Conservation (phyloP, 2,797 vertebrate species). For the Platyrinchus mystaceus region DNA sequence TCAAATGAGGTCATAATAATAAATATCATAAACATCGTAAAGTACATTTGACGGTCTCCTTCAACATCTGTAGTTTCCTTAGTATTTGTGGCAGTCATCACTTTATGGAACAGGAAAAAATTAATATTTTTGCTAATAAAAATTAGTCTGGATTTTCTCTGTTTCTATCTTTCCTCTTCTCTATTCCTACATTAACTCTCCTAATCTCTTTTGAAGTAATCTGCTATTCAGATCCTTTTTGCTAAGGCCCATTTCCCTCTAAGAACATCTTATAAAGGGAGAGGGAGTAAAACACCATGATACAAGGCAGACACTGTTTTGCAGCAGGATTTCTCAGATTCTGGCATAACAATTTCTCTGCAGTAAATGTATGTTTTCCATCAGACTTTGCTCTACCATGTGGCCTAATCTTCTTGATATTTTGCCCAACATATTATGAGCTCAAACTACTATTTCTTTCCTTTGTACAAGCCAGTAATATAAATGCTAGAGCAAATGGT, state of each 20-base stretch:
- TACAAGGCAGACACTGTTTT: conserved; percentile 42
- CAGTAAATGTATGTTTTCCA: conserved; percentile 64
- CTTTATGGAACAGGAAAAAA: neutral
- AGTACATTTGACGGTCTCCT: neutral
- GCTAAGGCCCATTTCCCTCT: neutral
- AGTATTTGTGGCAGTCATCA: neutral
- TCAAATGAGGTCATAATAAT: conserved; percentile 35
- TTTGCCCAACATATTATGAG: conserved; percentile 62
- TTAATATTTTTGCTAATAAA: neutral
- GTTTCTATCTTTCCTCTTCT: neutral
- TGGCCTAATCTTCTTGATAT: conserved; percentile 68
- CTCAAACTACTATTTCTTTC: conserved; percentile 69
- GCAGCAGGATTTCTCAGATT: conserved; percentile 38
- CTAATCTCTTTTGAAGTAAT: neutral
- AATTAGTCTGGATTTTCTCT: neutral
- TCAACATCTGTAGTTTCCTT: neutral
- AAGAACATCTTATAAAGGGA: neutral
- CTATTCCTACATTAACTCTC: neutral
- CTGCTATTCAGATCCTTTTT: neutral
- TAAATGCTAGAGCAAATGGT: conserved; percentile 45
- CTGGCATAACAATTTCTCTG: conserved; percentile 31
- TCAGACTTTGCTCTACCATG: conserved; percentile 49
- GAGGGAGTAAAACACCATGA: neutral
- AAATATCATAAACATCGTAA: conserved; percentile 5
- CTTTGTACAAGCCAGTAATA: conserved; percentile 64